Evolutionary conservation across 2,113 vertebrate genomes (phyloP).

Genomic region (Delphinapterus leucas): DNA sequence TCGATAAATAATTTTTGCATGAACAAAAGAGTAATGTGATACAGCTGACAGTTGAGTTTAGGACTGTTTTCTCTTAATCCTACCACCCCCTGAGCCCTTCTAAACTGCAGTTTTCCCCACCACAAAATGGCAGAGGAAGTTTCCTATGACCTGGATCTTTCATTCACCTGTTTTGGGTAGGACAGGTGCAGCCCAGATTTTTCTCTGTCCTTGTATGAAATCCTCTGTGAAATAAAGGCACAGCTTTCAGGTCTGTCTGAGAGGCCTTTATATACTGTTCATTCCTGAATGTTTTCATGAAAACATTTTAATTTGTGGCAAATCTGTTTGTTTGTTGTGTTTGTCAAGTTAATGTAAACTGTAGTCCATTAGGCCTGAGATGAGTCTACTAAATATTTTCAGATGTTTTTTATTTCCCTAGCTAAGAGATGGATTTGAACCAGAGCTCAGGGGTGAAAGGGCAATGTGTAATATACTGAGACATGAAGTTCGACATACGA

Average conservation of each 20-base stretch:
- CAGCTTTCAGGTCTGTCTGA: constrained; percentile 30
- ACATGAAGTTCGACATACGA: constrained; percentile 80
- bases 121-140: too few relatives aligned
- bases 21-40: constrained; percentile 7
- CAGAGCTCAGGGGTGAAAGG: constrained; percentile 87
- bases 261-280: constrained; percentile 67
- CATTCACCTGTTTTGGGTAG: constrained; percentile 44
- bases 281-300: constrained; percentile 79
- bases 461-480: constrained; percentile 86
- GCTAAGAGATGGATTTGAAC: constrained; percentile 84
- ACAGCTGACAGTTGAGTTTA: background rate
- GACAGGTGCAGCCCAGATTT: constrained; percentile 63
- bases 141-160: background rate
- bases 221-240: constrained; percentile 1
- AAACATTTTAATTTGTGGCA: constrained; percentile 82
- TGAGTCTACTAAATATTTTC: constrained; percentile 83
- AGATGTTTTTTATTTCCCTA: constrained; percentile 87
- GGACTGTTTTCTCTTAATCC: background rate
- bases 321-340: constrained; percentile 83
- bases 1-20: background rate
- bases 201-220: background rate
- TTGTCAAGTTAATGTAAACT: constrained; percentile 80
- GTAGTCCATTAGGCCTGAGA: constrained; percentile 78
- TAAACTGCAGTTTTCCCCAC: background rate
- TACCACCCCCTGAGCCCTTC: background rate